Evolutionary conservation across 2,888 invertebrate species (phyloP).

Genomic region (Phasia obesa): DNA sequence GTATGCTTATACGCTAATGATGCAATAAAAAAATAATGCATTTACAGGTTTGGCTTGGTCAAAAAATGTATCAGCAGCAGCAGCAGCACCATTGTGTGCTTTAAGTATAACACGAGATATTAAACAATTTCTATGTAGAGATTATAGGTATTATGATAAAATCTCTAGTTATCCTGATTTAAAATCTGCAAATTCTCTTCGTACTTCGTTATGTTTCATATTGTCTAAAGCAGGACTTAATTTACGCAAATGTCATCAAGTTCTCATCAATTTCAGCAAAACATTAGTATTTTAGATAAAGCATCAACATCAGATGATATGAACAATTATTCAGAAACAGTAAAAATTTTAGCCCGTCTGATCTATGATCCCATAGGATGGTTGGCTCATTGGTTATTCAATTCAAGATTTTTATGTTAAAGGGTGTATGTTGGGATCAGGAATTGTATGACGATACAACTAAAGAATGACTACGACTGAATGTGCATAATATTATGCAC

Average conservation of each 20-base stretch:
- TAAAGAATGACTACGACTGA: background rate
- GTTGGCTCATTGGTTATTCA: slow-evolving; percentile 31
- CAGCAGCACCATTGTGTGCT: too few relatives aligned
- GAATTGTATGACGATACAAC: background rate
- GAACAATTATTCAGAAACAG: slow-evolving; percentile 71
- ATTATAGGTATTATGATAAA: too few relatives aligned
- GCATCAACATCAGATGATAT: slow-evolving; percentile 72
- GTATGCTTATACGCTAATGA: too few relatives aligned
- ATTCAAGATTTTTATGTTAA: slow-evolving; percentile 28
- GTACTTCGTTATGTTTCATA: slow-evolving; percentile 15
- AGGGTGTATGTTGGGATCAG: slow-evolving; percentile 43
- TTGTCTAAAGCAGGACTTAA: slow-evolving; percentile 42
- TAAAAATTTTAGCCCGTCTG: slow-evolving; percentile 46
- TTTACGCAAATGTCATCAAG: slow-evolving; percentile 51
- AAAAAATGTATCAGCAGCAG: too few relatives aligned
- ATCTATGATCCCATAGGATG: slow-evolving; percentile 58
- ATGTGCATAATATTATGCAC: background rate
- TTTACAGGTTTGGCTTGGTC: too few relatives aligned
- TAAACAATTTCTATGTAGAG: slow-evolving; percentile 49
- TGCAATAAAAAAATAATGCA: too few relatives aligned
- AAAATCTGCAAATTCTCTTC: slow-evolving; percentile 5
- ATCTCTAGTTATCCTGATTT: slow-evolving; percentile 62
- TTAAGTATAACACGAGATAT: slow-evolving; percentile 49
- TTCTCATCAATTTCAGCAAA: slow-evolving; percentile 28
- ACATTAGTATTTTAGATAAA: slow-evolving; percentile 3